phyloP scores from a whole-genome alignment of 2,797 vertebrate genomes.

The Pseudochirops cupreus region DNA sequence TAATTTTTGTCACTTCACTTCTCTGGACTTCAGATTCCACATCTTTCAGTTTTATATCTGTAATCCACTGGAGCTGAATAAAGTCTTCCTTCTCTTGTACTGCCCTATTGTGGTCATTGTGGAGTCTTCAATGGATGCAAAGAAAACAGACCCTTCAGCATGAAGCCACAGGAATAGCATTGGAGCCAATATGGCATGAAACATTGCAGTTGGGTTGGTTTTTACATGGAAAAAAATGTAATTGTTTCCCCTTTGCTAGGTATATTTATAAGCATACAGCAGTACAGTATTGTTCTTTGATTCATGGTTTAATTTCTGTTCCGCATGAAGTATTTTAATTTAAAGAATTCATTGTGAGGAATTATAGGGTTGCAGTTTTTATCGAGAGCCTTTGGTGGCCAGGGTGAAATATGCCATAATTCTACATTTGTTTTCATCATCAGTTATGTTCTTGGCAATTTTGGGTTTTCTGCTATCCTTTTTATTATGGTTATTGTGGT shows the following conservation, averaged over 20 bases:
- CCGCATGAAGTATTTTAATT: constrained; percentile 81
- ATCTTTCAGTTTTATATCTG: neutral
- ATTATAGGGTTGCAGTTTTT: constrained; percentile 69
- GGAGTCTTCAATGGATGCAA: constrained; percentile 63
- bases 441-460: constrained; percentile 74
- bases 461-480: constrained; percentile 55
- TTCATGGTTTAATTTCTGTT: constrained; percentile 81
- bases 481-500: constrained; percentile 74
- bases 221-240: constrained; percentile 68
- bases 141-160: constrained; percentile 62
- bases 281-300: constrained; percentile 77
- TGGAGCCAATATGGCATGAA: constrained; percentile 52
- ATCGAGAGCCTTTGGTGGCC: constrained; percentile 66
- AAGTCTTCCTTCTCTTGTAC: neutral
- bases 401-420: constrained; percentile 67
- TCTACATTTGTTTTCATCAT: constrained; percentile 72
- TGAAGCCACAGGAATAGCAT: constrained; percentile 48
- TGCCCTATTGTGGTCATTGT: constrained; percentile 40
- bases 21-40: neutral
- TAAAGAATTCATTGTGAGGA: constrained; percentile 77
- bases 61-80: neutral
- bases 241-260: constrained; percentile 73
- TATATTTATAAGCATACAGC: constrained; percentile 67
- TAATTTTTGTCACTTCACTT: neutral
- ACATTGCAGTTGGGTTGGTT: constrained; percentile 55